phyloP scores from a whole-genome alignment of 2,113 vertebrate species.

The Uria aalge region DNA sequence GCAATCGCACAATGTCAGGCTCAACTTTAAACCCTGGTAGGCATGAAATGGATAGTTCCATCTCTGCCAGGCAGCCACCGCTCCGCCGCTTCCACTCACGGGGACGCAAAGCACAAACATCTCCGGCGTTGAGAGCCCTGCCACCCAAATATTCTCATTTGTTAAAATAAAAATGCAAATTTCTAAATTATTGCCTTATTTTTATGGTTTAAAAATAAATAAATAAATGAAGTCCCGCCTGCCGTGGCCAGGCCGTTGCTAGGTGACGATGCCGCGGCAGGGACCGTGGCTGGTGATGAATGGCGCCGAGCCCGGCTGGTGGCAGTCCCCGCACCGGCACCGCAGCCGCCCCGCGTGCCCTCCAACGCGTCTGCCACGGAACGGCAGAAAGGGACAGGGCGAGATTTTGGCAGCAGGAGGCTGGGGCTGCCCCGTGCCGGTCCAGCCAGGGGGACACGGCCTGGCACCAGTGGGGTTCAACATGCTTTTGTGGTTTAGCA shows the following conservation, averaged over 20 bases:
- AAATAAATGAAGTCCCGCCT: neutral
- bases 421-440: neutral
- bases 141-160: constrained; percentile 79
- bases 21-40: constrained; percentile 69
- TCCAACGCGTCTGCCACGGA: neutral
- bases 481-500: neutral
- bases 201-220: constrained; percentile 72
- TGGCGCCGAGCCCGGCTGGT: constrained; percentile 90
- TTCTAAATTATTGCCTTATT: constrained; percentile 81
- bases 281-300: constrained; percentile 94
- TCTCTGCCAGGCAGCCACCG: constrained; percentile 76
- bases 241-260: constrained; percentile 91
- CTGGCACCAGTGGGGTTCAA: neutral
- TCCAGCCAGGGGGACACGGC: neutral
- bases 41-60: constrained; percentile 59
- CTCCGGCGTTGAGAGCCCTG: constrained; percentile 74
- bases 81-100: constrained; percentile 64
- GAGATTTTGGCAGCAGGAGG: constrained; percentile 43
- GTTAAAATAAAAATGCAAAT: constrained; percentile 88
- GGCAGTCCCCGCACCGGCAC: constrained; percentile 78
- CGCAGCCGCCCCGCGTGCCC: neutral
- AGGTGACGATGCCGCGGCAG: constrained; percentile 92
- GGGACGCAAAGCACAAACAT: constrained; percentile 76
- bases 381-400: constrained; percentile 74
- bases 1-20: constrained; percentile 24